These are phyloP conservation scores for Drosophila fuyamai DNA, from an alignment of 1,140 invertebrate genomes.

Conservation along the genomic window DNA sequence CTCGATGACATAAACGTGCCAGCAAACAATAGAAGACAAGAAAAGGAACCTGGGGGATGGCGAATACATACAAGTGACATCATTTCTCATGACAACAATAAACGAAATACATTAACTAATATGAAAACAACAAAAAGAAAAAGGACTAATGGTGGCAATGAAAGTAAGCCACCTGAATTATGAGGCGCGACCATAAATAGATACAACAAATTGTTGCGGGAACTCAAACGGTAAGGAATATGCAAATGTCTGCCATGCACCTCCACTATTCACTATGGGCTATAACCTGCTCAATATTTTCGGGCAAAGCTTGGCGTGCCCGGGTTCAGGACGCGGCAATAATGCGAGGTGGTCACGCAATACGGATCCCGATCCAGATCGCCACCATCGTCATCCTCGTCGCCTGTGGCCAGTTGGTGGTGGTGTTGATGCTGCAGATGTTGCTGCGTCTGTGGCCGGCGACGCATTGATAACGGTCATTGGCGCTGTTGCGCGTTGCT, in stretches of 20 bases:
- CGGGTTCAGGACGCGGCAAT: slow-evolving; percentile 83
- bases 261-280: slow-evolving; percentile 21
- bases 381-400: slow-evolving; percentile 42
- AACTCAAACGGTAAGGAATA: slow-evolving; percentile 31
- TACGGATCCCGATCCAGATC: slow-evolving; percentile 57
- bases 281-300: slow-evolving; percentile 72
- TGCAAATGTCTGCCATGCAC: slow-evolving; percentile 23
- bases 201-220: slow-evolving; percentile 30
- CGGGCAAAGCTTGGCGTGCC: slow-evolving; percentile 75
- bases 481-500: slow-evolving; percentile 62
- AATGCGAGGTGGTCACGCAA: slow-evolving; percentile 84
- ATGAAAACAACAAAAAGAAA: slow-evolving; percentile 9
- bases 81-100: slow-evolving; percentile 60
- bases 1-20: slow-evolving; percentile 52
- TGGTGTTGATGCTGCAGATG: slow-evolving; percentile 41
- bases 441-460: slow-evolving; percentile 59
- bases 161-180: slow-evolving; percentile 60
- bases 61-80: slow-evolving; percentile 62
- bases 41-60: slow-evolving; percentile 7
- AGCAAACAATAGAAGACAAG: slow-evolving; percentile 23
- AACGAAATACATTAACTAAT: slow-evolving; percentile 55
- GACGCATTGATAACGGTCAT: slow-evolving; percentile 83
- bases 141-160: background rate
- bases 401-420: slow-evolving; percentile 27
- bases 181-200: slow-evolving; percentile 63